Conservation (phyloP, 2,888 invertebrate species). For the Lapara coniferarum region DNA sequence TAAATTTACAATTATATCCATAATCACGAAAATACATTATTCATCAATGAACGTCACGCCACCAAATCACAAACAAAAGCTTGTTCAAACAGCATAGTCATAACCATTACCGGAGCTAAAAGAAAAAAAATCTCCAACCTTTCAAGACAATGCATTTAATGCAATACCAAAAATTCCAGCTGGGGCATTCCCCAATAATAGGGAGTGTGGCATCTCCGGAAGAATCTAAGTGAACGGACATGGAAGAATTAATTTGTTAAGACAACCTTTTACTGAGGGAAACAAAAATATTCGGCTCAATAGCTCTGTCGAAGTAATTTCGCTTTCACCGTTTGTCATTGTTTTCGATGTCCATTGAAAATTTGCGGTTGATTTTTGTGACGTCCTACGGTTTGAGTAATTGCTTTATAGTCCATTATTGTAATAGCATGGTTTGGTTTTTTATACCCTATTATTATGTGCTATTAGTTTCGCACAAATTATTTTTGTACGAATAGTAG, state of each 20-base stretch:
- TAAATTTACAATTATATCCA: neutral
- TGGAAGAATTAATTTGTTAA: conserved; percentile 69
- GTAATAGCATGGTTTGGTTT: conserved; percentile 17
- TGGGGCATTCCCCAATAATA: conserved; percentile 57
- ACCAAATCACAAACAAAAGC: conserved; percentile 41
- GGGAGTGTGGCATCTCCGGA: conserved; percentile 54
- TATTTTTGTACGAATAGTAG: conserved; percentile 11
- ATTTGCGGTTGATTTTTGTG: conserved; percentile 41
- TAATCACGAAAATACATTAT: neutral
- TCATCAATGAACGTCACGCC: neutral
- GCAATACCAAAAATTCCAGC: conserved; percentile 76
- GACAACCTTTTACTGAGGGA: conserved; percentile 58
- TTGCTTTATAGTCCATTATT: conserved; percentile 31
- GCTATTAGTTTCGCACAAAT: conserved; percentile 18
- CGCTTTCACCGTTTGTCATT: conserved; percentile 64
- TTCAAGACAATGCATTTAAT: conserved; percentile 75
- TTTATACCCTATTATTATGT: conserved; percentile 19
- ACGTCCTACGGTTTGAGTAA: conserved; percentile 30
- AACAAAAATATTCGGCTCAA: conserved; percentile 63
- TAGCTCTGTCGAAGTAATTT: conserved; percentile 54
- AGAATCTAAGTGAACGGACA: conserved; percentile 61
- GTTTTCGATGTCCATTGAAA: conserved; percentile 39
- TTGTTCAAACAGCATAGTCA: conserved; percentile 53
- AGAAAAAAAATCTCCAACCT: conserved; percentile 65
- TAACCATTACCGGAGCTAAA: conserved; percentile 12